Evolutionary conservation across 2,113 vertebrate genomes (phyloP), one percentile per base, ranked within the genome.

Genomic region (Clarias gariepinus): DNA sequence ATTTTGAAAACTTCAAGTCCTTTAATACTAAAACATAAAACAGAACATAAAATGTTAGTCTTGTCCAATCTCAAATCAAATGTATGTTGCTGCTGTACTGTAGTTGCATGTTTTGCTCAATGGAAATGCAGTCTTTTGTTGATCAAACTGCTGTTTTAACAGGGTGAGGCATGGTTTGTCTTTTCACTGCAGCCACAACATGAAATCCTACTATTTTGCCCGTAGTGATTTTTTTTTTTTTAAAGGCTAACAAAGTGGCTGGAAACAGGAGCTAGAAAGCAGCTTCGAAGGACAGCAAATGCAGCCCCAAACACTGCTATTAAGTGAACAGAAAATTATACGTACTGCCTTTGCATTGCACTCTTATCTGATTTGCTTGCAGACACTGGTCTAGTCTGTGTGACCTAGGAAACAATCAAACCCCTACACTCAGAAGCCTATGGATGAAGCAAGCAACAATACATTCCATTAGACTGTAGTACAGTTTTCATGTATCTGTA

Each of bases 261-360:
- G 30, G 30, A 81, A 52, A 73, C 77, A 55, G 21, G 25, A 82
- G 36, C 33, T 28, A 23, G 41, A 82, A 86, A 4, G 66, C 36
- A 33, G 30, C n/a, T 12, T n/a, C 25, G 53, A 47, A 3, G 6
- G 52, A 68, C 21, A 9, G n/a, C 57, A 64, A 80, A 81, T 76
- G 64, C 36, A 55, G 68, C 55, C 81, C 79, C 80, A 87, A 87
- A 89, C 80, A 87, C 78, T 85, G 80, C 63, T 88, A 86, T 84
- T 86, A 86, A 66, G 36, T 28, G 18, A 25, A n/a, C 28, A 9
- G 25, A 73, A 83, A 89, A 89, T 89, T 83, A 87, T 80, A 77
- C 57, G 21, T n/a, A 76, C 60, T 84, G 84, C 87, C 25, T 79
- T 73, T 86, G 78, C 81, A 76, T 81, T 76, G 33, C 76, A 63